Conservation (phyloP, 2,113 vertebrate genomes). For the Entomyzon cyanotis region DNA sequence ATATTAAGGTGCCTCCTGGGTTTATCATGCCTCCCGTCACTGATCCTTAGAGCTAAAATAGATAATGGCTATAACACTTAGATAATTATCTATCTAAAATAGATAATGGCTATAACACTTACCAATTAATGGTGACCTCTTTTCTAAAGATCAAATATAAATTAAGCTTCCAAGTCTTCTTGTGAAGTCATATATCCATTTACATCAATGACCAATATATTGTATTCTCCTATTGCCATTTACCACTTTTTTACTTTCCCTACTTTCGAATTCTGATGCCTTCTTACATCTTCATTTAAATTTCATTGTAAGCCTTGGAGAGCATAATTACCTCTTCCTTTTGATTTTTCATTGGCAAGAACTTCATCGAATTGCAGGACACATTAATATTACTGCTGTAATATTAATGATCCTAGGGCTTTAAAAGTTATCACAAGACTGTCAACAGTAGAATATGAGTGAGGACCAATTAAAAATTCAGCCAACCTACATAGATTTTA, state of each 20-base stretch:
- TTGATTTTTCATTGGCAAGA: not conserved
- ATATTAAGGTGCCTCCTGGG: not conserved
- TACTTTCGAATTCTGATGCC: not conserved
- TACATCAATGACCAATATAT: not conserved
- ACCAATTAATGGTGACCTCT: not conserved
- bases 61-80: not conserved
- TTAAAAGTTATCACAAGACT: not conserved
- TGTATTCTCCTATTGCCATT: not conserved
- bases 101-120: not conserved
- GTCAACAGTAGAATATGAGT: not conserved
- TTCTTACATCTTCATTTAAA: constrained; percentile 5
- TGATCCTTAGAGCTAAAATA: not conserved
- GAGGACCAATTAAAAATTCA: not conserved
- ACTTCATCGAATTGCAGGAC: not conserved
- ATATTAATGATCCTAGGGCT: not conserved
- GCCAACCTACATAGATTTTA: not conserved
- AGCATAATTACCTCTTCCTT: not conserved
- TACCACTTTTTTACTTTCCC: not conserved
- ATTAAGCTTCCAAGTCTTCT: not conserved
- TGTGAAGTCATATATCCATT: not conserved
- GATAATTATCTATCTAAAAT: too few relatives aligned
- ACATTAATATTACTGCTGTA: too few relatives aligned
- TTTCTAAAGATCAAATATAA: not conserved
- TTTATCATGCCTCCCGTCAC: not conserved
- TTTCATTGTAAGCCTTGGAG: not conserved